Base-by-base conservation (phyloP, 1,140 invertebrate species). In the Micrasema longulum region DNA sequence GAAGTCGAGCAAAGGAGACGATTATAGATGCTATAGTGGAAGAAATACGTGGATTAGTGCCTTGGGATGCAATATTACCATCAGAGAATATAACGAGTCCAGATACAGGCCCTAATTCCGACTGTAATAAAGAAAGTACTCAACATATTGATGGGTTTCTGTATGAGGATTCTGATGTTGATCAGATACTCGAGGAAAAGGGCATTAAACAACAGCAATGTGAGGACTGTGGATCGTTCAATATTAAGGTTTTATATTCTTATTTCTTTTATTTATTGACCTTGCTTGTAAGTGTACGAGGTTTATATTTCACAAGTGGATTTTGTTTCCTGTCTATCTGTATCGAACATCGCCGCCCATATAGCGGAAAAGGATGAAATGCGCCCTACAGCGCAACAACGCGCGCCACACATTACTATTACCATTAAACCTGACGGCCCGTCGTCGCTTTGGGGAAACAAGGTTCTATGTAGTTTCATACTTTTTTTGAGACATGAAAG, bases 91-190 rank as follows among this genome's bases (percentile, higher is more conserved):
- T 91, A 67, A 73, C 77, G 23, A 77, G 81, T 62, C 88, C 89
- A 35, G 81, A 77, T 47, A 76, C 82, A 66, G 88, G 88, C 66
- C 78, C 90, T 83, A 89, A 90, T 81, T 81, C 88, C 48, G 88
- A 90, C 77, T 90, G 89, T 74, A 80, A 85, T 65, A 77, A 83
- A 50, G 73, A 78, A 6, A 84, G 87, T 74, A 91, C 89, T n/a
- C 80, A 87, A 1, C 89, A 92, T 80, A 82, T 92, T 2, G 91
- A 93, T 84, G 89, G 88, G 22, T 93, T 93, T 79, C 80, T 92
- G 1, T 92, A 91, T 83, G 87, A 89, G 78, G 89, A 91, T 75
- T 84, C 89, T 9, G 83, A 87, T 70, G 78, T 91, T n/a, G 87
- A 91, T 48, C 76, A 88, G 22, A 77, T 92, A 5, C 85, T 86